Evolutionary conservation across 2,113 vertebrate genomes (phyloP), one percentile per base, ranked within the genome.

Genomic region (Poicephalus meyeri): DNA sequence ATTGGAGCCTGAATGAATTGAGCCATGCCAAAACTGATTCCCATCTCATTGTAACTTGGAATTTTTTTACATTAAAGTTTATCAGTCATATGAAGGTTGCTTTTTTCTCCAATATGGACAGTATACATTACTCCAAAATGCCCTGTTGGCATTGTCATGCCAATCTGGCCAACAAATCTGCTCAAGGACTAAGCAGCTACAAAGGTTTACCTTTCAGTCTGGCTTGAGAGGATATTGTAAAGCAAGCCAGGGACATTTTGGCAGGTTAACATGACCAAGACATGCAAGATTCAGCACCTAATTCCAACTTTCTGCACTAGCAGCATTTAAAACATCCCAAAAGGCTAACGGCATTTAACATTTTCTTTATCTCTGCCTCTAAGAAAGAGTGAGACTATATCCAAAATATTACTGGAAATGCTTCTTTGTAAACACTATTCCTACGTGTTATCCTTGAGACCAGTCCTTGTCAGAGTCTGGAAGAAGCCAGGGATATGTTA

Each of bases 111-210:
- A 68, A 25, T 84, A 64, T 92, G 84, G 52, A 39, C 42, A 52
- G 61, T 53, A 53, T 53, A 25, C 10, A 33, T 52, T 41, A 78
- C 69, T 92, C 39, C 77, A 92, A 95, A 96, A 76, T 2, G 1
- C 86, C 96, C 82, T 94, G 77, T 91, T 97, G 96, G 89, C 96
- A 96, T 44, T 80, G 64, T 91, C 70, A 69, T 93, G 80, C 83
- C 95, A 52, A 83, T 96, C 96, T 97, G 94, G 91, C 83, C 65
- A 66, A 94, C 25, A 91, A 55, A 33, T 96, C 96, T 97, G 94
- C 94, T 90, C 89, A 97, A 97, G 91, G 80, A 97, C 64, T 94
- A 96, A 96, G 90, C 74, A 92, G 93, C 93, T 86, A 86, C 82
- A 83, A 96, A 47, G 24, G 70, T 61, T 93, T 93, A 96, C 89